Base-by-base conservation (phyloP, 2,888 invertebrate genomes). In the Cordylochernes scorpioides region DNA sequence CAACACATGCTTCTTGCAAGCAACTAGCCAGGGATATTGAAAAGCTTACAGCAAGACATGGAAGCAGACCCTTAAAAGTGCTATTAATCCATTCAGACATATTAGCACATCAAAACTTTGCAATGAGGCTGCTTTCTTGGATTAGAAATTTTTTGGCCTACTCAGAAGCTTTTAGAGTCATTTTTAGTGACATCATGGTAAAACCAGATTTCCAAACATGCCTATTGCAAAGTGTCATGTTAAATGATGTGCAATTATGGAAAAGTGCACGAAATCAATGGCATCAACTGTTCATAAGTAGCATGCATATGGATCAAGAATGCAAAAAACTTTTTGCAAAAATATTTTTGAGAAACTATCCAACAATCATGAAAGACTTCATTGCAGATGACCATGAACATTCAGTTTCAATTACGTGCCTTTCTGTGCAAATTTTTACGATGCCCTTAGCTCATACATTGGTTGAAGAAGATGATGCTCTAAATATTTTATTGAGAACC, bases 301-400 rank as follows among this genome's bases (percentile, higher is more conserved):
- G 86, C 12, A 80, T 94, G 60, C 60, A 97, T 17, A 77, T 86
- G 67, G 88, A 97, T 50, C 78, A 80, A 42, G 72, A 77, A 35
- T 82, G 75, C 43, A 97, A 97, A 55, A 72, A 72, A 24, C 32
- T 35, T 28, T 45, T 44, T 37, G 40, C 44, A n/a, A 42, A 50
- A 46, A 34, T 46, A 21, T 84, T 82, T 47, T 77, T 80, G 0
- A 67, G 68, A 45, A 68, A 74, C 45, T 86, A 86, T 48, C 72
- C 71, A 42, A 61, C 65, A 2, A 67, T 84, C 31, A 68, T 84
- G 55, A 72, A 77, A 52, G 86, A 86, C 54, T 94, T 82, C 52
- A 78, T 88, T 42, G 66, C 70, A 27, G 94, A 97, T 52, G 94
- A 97, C 58, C 94, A 97, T 55, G 91, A 91, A 50, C 88, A 91